A percentile compares a stretch with the other conserved stretches of the same genome.
phyloP scores from a whole-genome alignment of 2,113 vertebrate genomes.

The Chionis minor region DNA sequence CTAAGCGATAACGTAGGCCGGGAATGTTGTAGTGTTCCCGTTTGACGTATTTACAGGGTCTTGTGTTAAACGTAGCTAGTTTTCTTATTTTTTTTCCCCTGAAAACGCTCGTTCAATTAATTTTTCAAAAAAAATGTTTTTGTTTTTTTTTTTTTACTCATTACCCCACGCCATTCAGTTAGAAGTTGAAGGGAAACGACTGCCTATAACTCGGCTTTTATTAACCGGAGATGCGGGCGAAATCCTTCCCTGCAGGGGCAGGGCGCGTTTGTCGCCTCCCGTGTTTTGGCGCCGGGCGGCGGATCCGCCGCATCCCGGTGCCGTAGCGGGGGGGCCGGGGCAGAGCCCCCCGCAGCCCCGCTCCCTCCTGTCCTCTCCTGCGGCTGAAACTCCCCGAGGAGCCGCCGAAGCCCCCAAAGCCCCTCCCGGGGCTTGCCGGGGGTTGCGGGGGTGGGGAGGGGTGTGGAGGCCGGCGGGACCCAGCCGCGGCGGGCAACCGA shows the following conservation, averaged over 20 bases:
- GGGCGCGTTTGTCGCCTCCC: background rate
- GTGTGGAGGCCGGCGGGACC: background rate
- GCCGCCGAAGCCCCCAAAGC: background rate
- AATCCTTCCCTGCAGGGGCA: background rate
- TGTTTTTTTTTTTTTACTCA: background rate
- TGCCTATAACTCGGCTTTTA: background rate
- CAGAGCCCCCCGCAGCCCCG: background rate
- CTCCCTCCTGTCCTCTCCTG: background rate
- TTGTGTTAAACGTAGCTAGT: background rate
- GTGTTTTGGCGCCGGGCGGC: background rate
- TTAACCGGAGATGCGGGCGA: background rate
- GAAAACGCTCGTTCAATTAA: background rate
- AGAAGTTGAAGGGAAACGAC: background rate
- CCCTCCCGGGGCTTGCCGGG: background rate
- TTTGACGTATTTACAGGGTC: background rate
- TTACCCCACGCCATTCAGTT: background rate
- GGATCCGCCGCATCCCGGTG: background rate
- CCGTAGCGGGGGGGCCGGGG: background rate
- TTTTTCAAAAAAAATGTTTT: background rate
- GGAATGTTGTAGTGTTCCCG: background rate
- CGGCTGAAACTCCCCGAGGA: background rate
- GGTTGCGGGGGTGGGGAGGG: too few species aligned
- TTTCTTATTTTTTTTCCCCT: background rate
- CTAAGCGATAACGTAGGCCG: background rate
- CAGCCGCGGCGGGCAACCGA: too few species aligned